These are phyloP conservation scores for Crossaster papposus DNA, from an alignment of 53 echinoderm and acorn worm species.

Conservation along the genomic window DNA sequence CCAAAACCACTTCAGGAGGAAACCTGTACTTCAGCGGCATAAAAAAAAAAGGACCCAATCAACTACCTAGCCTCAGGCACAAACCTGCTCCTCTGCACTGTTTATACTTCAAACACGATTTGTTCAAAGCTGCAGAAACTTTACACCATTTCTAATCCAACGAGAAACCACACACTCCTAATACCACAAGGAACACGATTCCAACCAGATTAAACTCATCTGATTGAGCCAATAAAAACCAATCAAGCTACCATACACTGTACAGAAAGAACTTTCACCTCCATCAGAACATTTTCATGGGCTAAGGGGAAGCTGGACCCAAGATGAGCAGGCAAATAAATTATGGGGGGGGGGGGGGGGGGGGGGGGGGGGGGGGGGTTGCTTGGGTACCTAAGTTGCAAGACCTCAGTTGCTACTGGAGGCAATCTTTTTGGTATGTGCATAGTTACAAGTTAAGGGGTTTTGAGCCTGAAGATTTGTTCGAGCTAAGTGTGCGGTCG, in stretches of 20 bases:
- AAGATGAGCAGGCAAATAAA: too few relatives aligned
- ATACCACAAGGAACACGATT: not conserved
- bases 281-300: too few relatives aligned
- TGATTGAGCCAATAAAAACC: not conserved
- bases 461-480: not conserved
- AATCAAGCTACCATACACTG: not conserved
- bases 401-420: not conserved
- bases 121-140: constrained; percentile 15
- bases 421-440: not conserved
- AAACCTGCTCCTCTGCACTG: not conserved
- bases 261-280: too few relatives aligned
- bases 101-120: constrained; percentile 53
- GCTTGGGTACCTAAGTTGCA: not conserved
- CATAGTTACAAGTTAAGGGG: not conserved
- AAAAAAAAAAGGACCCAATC: not conserved
- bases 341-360: too few relatives aligned
- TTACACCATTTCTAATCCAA: constrained; percentile 1
- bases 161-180: not conserved
- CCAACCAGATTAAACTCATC: not conserved
- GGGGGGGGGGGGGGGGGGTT: too few relatives aligned
- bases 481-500: not conserved
- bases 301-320: too few relatives aligned
- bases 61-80: not conserved
- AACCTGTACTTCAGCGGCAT: not conserved
- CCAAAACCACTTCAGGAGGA: not conserved